These are phyloP conservation scores for Panthera leo DNA, from an alignment of 2,113 vertebrate species.

Conservation along the genomic window DNA sequence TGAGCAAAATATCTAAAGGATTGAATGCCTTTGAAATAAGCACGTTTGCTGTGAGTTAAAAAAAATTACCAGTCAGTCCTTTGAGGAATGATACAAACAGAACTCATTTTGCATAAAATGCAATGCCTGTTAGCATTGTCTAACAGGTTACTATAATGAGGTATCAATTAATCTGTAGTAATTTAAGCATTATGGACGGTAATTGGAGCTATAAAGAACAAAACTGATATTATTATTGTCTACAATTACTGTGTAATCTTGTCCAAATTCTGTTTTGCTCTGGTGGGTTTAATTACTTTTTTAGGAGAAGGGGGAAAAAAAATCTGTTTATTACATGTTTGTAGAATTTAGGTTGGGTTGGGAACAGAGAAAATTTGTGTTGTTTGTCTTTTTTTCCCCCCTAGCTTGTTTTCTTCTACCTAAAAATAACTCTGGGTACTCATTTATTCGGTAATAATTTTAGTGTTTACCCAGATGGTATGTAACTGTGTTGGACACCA, in stretches of 20 bases:
- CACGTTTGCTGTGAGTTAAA: neutral
- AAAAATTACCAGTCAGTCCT: neutral
- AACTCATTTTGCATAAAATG: constrained; percentile 14
- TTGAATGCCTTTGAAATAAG: constrained; percentile 30
- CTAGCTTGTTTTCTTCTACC: constrained; percentile 16
- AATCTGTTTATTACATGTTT: constrained; percentile 6
- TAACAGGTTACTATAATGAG: constrained; percentile 74
- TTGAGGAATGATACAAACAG: neutral
- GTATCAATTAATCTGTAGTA: constrained; percentile 75
- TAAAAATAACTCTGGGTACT: constrained; percentile 32
- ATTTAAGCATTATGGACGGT: constrained; percentile 69
- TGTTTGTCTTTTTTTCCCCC: neutral
- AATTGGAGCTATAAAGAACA: constrained; percentile 80
- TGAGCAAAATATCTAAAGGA: neutral
- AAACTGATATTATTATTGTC: constrained; percentile 69
- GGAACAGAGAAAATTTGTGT: constrained; percentile 37
- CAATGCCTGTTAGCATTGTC: neutral
- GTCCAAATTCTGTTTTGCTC: constrained; percentile 74
- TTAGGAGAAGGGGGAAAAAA: neutral
- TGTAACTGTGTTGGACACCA: constrained; percentile 2
- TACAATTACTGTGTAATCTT: constrained; percentile 73
- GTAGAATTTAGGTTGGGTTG: constrained; percentile 26
- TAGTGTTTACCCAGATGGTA: neutral
- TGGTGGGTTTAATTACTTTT: constrained; percentile 65
- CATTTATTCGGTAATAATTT: constrained; percentile 36